These are phyloP conservation scores for Darevskia mixta DNA, from an alignment of 2,797 vertebrate genomes.

Conservation along the genomic window DNA sequence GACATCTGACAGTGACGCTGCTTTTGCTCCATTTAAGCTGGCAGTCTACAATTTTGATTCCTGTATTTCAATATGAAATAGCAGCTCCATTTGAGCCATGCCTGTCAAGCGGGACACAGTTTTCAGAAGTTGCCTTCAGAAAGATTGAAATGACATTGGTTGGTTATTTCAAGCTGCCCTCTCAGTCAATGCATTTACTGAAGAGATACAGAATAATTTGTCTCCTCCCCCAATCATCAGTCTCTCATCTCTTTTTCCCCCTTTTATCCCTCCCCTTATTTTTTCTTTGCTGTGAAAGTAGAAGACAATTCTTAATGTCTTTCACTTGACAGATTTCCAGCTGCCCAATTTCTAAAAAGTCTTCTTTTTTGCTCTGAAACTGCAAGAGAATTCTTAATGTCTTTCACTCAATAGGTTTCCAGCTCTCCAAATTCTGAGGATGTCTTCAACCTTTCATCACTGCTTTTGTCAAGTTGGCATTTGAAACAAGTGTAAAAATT, in stretches of 20 bases:
- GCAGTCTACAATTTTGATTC: conserved; percentile 58
- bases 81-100: conserved; percentile 53
- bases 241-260: conserved; percentile 25
- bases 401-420: conserved; percentile 56
- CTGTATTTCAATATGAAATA: conserved; percentile 63
- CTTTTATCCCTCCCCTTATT: neutral
- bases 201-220: conserved; percentile 49
- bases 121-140: conserved; percentile 46
- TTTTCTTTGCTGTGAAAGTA: conserved; percentile 14
- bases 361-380: conserved; percentile 17
- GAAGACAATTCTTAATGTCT: conserved; percentile 51
- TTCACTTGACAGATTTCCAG: conserved; percentile 53
- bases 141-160: conserved; percentile 51
- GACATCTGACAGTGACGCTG: conserved; percentile 50
- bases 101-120: conserved; percentile 63
- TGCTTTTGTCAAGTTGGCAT: neutral
- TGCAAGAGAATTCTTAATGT: conserved; percentile 46
- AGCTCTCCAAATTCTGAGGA: conserved; percentile 31
- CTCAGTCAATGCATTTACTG: conserved; percentile 48
- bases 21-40: conserved; percentile 57
- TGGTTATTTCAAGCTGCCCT: conserved; percentile 58
- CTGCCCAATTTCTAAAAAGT: conserved; percentile 34
- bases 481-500: neutral
- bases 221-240: too few relatives aligned
- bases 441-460: neutral